Conservation (phyloP, 64 coral and sea anemone species). For the Stylophora pistillata region DNA sequence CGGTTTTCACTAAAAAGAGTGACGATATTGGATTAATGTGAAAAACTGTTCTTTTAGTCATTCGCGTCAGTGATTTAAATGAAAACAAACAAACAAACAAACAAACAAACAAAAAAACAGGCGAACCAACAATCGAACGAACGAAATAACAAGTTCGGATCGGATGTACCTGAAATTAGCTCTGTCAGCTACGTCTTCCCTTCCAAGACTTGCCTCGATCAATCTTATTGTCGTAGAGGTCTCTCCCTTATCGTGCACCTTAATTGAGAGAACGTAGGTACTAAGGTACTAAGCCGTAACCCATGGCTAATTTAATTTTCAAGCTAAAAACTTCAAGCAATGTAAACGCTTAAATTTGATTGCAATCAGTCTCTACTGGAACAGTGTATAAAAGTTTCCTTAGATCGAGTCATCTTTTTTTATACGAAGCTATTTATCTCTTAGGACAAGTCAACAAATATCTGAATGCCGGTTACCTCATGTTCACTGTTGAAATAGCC, state of each 20-base stretch:
- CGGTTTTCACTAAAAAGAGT: slow-evolving; percentile 62
- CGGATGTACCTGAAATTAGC: slow-evolving; percentile 26
- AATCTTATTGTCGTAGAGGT: slow-evolving; percentile 17
- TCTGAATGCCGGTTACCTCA: too few species aligned
- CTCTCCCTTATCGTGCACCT: background rate
- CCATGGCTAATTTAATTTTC: too few species aligned
- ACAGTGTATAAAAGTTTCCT: too few species aligned
- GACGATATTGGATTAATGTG: background rate
- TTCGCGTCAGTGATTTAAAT: background rate
- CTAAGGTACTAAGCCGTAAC: too few species aligned
- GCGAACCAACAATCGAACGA: background rate
- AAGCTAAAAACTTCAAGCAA: too few species aligned
- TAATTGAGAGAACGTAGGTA: background rate
- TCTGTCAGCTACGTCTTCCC: slow-evolving; percentile 30
- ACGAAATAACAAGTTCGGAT: background rate
- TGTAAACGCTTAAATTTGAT: too few species aligned
- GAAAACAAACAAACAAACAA: too few species aligned
- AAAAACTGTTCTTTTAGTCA: background rate
- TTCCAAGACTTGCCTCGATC: slow-evolving; percentile 35
- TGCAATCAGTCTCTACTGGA: too few species aligned
- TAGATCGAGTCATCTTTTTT: too few species aligned
- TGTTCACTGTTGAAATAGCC: too few species aligned
- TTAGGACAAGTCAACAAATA: too few species aligned
- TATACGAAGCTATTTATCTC: too few species aligned
- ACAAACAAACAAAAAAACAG: background rate